A percentile compares a stretch with the other conserved stretches of the same genome.
Evolutionary conservation across 2,888 invertebrate species (phyloP).

Genomic region (Escarpia spicata): DNA sequence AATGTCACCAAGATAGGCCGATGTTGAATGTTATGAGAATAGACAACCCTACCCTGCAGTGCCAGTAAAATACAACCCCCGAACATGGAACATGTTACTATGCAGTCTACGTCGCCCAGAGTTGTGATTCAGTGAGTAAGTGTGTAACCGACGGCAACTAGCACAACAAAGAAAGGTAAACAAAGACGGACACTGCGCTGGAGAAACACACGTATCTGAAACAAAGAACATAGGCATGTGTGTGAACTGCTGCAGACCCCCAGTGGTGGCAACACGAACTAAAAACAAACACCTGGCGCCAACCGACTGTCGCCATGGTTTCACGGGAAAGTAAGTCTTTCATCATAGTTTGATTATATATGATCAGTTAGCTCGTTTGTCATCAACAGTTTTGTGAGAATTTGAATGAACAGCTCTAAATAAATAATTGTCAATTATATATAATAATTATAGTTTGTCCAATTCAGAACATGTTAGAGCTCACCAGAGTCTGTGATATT

Average conservation of each 20-base stretch:
- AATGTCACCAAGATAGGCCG: background rate
- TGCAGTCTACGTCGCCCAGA: background rate
- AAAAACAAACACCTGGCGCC: too few relatives aligned
- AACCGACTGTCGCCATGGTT: background rate
- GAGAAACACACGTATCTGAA: conserved; percentile 2
- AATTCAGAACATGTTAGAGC: background rate
- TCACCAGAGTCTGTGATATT: background rate
- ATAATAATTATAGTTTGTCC: background rate
- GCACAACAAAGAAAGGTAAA: conserved; percentile 16
- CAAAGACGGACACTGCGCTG: background rate
- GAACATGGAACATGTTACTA: background rate
- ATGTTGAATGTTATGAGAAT: background rate
- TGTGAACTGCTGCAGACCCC: background rate
- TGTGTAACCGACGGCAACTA: conserved; percentile 10
- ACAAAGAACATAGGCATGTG: conserved; percentile 12
- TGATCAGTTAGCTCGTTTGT: background rate
- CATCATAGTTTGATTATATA: background rate
- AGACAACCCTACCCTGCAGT: background rate
- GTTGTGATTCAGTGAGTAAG: background rate
- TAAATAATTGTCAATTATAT: too few relatives aligned
- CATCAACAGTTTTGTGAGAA: background rate
- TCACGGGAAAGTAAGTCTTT: background rate
- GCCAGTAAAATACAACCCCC: background rate
- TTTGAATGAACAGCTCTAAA: background rate
- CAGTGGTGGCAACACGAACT: background rate